phyloP scores from a whole-genome alignment of 2,888 invertebrate genomes.

The Andrena fulva region DNA sequence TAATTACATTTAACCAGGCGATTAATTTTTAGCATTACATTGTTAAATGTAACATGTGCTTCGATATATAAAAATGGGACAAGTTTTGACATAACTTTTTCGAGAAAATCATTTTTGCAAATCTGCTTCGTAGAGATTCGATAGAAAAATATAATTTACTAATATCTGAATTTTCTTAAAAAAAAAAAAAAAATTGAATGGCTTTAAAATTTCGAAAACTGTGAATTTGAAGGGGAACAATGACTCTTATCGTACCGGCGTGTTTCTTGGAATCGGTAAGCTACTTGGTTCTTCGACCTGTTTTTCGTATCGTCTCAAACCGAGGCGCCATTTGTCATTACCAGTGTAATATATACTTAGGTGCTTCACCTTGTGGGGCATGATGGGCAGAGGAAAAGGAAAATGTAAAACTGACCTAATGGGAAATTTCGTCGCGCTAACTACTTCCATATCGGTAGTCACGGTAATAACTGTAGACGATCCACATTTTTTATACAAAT shows the following conservation, averaged over 20 bases:
- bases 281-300: background rate
- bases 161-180: no score
- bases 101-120: no score
- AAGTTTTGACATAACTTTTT: no score
- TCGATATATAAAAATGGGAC: no score
- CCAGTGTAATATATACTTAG: background rate
- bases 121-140: no score
- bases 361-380: background rate
- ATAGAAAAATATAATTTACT: no score
- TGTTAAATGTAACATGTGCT: no score
- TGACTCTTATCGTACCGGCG: background rate
- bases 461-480: background rate
- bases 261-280: background rate
- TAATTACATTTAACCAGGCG: no score
- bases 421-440: background rate
- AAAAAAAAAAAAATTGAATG: background rate
- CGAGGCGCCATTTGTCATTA: background rate
- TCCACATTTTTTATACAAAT: background rate
- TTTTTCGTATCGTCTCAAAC: background rate
- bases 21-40: no score
- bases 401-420: background rate
- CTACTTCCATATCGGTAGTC: background rate
- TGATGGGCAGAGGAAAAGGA: background rate
- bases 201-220: background rate
- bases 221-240: background rate